Evolutionary conservation across 2,888 invertebrate genomes (phyloP).

Genomic region (Melanostoma scalare): DNA sequence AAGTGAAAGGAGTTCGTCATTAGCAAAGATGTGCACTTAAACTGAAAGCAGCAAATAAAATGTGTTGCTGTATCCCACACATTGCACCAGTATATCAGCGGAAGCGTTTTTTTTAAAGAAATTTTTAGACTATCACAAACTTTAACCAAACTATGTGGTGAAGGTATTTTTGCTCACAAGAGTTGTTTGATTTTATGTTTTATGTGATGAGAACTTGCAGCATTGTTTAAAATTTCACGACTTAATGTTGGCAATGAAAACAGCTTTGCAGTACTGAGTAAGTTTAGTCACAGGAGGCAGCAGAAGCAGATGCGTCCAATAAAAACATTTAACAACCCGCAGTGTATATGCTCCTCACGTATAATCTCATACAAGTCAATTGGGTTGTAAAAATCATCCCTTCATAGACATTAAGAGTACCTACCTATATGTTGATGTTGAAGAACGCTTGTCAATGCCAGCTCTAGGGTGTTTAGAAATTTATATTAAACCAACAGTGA

Average conservation of each 20-base stretch:
- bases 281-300: slow-evolving; percentile 22
- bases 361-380: slow-evolving; percentile 39
- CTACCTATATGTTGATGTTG: too few relatives aligned
- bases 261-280: slow-evolving; percentile 9
- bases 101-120: too few relatives aligned
- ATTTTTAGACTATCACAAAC: too few relatives aligned
- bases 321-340: slow-evolving; percentile 56
- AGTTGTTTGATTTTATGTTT: slow-evolving; percentile 22
- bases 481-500: slow-evolving; percentile 46
- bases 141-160: too few relatives aligned
- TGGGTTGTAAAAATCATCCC: slow-evolving; percentile 53
- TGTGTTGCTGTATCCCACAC: neutral
- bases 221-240: slow-evolving; percentile 42
- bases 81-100: too few relatives aligned
- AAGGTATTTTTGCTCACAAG: neutral
- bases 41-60: slow-evolving; percentile 20
- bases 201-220: slow-evolving; percentile 13
- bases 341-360: neutral
- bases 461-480: slow-evolving; percentile 50
- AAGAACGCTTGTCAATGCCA: slow-evolving; percentile 36
- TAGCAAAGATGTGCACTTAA: slow-evolving; percentile 27
- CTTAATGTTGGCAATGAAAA: slow-evolving; percentile 39
- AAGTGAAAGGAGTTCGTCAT: slow-evolving; percentile 16
- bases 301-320: slow-evolving; percentile 44
- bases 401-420: slow-evolving; percentile 13